A percentile compares a stretch with the other conserved stretches of the same genome.
Conservation (phyloP, 1,140 invertebrate genomes). For the Apis cerana region DNA sequence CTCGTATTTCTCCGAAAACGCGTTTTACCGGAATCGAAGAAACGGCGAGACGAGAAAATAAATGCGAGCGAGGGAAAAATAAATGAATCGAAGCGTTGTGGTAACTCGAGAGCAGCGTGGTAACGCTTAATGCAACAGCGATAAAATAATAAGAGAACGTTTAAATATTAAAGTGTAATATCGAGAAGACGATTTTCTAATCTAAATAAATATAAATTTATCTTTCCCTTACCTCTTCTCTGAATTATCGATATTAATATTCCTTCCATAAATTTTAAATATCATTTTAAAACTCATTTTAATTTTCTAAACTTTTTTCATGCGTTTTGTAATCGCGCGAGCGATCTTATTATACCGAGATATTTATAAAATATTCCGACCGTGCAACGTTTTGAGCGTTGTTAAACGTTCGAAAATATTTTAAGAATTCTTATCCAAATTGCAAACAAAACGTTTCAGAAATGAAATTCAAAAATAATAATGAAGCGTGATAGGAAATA, state of each 20-base stretch:
- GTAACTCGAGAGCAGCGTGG: neutral
- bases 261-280: too few species aligned
- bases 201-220: neutral
- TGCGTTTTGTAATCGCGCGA: neutral
- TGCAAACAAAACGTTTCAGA: neutral
- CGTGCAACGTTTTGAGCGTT: neutral
- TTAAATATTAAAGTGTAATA: neutral
- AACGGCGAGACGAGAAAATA: neutral
- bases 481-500: neutral
- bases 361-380: neutral
- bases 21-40: neutral
- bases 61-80: constrained; percentile 19
- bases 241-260: neutral
- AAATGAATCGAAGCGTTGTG: constrained; percentile 7
- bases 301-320: neutral
- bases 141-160: constrained; percentile 18
- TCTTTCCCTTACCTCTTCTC: neutral
- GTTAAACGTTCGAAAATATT: neutral
- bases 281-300: neutral
- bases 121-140: neutral
- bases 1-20: neutral
- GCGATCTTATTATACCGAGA: neutral
- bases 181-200: neutral
- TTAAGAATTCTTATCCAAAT: neutral
- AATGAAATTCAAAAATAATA: neutral